phyloP scores from a whole-genome alignment of 2,113 vertebrate species.

The Suricata suricatta region DNA sequence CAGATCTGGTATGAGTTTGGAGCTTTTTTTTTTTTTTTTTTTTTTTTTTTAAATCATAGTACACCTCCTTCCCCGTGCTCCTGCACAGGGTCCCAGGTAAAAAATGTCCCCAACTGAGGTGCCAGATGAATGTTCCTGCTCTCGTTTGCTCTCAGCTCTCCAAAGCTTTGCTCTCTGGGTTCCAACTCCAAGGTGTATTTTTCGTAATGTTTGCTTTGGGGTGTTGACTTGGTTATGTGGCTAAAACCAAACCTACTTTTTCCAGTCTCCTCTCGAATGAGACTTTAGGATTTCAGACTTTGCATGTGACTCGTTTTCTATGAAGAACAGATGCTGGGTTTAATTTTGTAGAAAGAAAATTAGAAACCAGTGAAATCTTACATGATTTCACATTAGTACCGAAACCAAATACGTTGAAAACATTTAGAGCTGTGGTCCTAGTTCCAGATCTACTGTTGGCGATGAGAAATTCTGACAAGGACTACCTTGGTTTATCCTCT shows the following conservation, averaged over 20 bases:
- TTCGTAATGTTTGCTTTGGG: constrained; percentile 51
- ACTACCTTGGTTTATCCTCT: neutral
- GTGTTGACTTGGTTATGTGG: constrained; percentile 41
- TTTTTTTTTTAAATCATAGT: neutral
- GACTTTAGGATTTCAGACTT: constrained; percentile 56
- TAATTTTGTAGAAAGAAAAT: constrained; percentile 67
- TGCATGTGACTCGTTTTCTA: constrained; percentile 55
- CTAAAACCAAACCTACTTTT: constrained; percentile 50
- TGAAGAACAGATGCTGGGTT: constrained; percentile 75
- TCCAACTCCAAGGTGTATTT: constrained; percentile 31
- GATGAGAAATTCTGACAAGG: neutral
- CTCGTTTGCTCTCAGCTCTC: neutral
- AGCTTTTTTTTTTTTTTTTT: neutral
- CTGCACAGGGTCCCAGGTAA: neutral
- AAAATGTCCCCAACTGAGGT: neutral
- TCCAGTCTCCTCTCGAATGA: constrained; percentile 42
- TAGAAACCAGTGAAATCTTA: constrained; percentile 68
- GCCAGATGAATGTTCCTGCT: neutral
- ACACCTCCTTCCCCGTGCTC: neutral
- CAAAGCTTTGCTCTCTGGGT: neutral
- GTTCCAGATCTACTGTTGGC: neutral
- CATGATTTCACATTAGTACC: constrained; percentile 68
- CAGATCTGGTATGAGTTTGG: neutral
- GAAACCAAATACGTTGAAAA: constrained; percentile 60
- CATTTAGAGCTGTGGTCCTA: constrained; percentile 28